Base-by-base conservation (phyloP, 2,797 vertebrate genomes). In the Anabacerthia variegaticeps region DNA sequence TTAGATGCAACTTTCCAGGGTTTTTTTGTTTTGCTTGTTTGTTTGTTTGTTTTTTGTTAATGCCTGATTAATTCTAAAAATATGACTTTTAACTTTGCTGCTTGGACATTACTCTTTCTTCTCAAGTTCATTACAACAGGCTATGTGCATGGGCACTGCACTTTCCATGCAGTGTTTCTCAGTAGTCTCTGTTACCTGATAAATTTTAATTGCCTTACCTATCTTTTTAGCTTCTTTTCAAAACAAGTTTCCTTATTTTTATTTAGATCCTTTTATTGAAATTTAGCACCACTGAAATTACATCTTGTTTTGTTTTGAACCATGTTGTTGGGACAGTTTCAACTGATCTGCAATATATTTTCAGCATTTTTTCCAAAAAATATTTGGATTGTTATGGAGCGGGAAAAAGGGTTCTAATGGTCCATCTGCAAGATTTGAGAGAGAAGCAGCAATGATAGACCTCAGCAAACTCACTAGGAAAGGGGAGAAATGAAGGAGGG, bases 111-210 rank as follows among this genome's bases (percentile, higher is more conserved):
- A 19, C 4, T 58, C 8, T 7, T 54, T 85, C 68, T 62, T 55
- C 52, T 62, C 16, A 54, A 61, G 48, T 34, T 34, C 36, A 14
- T 41, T 1, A 1, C 8, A 62, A 32, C 5, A 51, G 3, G 2
- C 16, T 21, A 22, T 58, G 4, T 7, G 2, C 14, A 15, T 1
- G 1, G 14, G 8, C 16, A 56, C 14, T 61, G 19, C 1, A 2
- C 7, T 69, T 77, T 46, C 26, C 6, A 19, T 44, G 14, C 12
- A 56, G 3, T 27, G 3, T 63, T 13, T 32, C 21, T 71, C 36
- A 74, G 43, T n/a, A 26, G 6, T 51, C 11, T 62, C 4, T 37
- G 15, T 36, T 48, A 59, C 11, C 8, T 55, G 17, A 4, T 51
- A 46, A 54, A 6, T 54, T 72, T 65, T 73, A 67, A 34, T 51